These are phyloP conservation scores for Syngnathus rostellatus DNA, from an alignment of 2,797 vertebrate species.

Conservation along the genomic window DNA sequence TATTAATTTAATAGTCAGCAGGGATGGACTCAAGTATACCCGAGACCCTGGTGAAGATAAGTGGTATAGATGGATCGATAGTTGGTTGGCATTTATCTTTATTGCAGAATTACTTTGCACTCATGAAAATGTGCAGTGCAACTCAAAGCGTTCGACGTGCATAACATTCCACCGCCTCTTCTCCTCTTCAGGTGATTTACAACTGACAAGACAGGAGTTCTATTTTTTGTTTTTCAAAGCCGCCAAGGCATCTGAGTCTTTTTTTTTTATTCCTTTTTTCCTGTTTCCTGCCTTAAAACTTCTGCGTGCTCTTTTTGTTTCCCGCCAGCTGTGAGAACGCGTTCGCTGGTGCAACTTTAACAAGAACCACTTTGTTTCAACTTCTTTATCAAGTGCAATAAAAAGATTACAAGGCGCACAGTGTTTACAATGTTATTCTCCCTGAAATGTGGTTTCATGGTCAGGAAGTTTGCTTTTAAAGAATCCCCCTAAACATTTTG, in stretches of 20 bases:
- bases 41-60: neutral
- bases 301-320: neutral
- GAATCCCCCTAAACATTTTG: neutral
- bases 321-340: slow-evolving; percentile 51
- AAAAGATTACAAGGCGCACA: slow-evolving; percentile 25
- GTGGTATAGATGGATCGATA: neutral
- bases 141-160: neutral
- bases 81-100: neutral
- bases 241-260: neutral
- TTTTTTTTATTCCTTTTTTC: neutral
- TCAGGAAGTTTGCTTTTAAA: slow-evolving; percentile 16
- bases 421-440: slow-evolving; percentile 25
- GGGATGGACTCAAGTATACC: neutral
- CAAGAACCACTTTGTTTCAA: slow-evolving; percentile 40
- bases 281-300: neutral
- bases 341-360: slow-evolving; percentile 13
- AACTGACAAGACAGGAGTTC: neutral
- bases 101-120: neutral
- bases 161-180: neutral
- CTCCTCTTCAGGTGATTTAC: neutral
- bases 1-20: neutral
- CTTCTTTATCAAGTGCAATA: slow-evolving; percentile 39
- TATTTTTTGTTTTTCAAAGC: neutral
- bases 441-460: slow-evolving; percentile 6
- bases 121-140: neutral